Evolutionary conservation across 1,140 invertebrate species (phyloP), one percentile per base, ranked within the genome.

Genomic region (Lanistes nyassanus): DNA sequence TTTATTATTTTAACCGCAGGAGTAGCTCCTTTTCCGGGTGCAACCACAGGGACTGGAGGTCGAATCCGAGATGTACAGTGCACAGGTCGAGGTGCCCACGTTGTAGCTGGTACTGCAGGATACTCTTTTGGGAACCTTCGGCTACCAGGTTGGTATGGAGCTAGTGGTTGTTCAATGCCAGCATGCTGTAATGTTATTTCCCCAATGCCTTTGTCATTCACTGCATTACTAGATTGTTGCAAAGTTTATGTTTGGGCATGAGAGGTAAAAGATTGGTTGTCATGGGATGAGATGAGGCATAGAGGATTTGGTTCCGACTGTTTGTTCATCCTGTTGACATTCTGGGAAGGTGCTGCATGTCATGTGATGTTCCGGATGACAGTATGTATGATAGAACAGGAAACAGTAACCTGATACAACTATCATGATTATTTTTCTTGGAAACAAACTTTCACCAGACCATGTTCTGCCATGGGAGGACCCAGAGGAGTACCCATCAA

Each of bases 31-130:
- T 92, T 88, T 82, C 97, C 96, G 91, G 98, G 98, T 6, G 97
- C 98, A 0, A 97, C 97, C 0, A 98, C 97, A 11, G 97, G 98
- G 31, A 98, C 97, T 42, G 98, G 98, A 5, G 98, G 98, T 1
- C 90, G 98, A 70, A 94, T 99, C 70, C 90, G 98, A 75, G 98
- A 99, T 90, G 95, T 98, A 1, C 96, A 99, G 88, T 94, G 94
- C 42, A 96, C 97, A 26, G 97, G 97, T 3, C 62, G 79, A 56
- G 87, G 88, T n/a, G 88, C 87, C 13, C 82, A 88, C 79, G 87
- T 97, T 26, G 95, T 99, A 81, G 97, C 97, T 66, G 97, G 97
- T 3, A 97, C 97, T 37, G 97, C 96, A 68, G 98, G 97, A 16
- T 99, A 99, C 88, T 95, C 94, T 76, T 96, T 99, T 78, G 98